Evolutionary conservation across 2,797 vertebrate species (phyloP).

Genomic region (Eidolon dupreanum): DNA sequence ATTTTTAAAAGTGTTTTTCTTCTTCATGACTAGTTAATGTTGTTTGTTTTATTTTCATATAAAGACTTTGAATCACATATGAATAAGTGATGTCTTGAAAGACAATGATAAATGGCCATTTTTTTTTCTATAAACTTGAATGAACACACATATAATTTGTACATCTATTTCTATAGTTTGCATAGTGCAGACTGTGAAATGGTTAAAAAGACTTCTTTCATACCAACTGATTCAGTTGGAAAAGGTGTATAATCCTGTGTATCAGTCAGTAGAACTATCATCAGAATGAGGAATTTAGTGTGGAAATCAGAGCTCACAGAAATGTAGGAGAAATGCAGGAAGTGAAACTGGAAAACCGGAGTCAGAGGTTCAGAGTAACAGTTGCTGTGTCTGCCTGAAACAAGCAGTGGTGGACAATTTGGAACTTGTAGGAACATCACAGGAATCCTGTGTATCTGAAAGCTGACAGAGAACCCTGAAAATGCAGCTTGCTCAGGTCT

Average conservation of each 20-base stretch:
- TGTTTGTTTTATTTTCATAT: neutral
- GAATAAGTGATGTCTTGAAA: neutral
- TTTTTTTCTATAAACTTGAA: neutral
- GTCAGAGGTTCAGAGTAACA: neutral
- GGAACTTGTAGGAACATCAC: neutral
- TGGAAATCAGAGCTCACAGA: neutral
- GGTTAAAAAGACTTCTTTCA: neutral
- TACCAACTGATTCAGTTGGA: neutral
- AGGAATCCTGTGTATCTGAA: neutral
- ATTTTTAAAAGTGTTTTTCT: neutral
- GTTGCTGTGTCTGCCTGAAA: neutral
- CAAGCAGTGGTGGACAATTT: neutral
- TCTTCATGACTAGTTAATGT: neutral
- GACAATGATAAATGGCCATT: neutral
- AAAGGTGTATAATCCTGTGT: neutral
- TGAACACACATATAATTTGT: neutral
- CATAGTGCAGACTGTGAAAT: neutral
- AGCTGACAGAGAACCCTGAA: neutral
- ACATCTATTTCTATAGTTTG: neutral
- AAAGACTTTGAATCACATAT: neutral
- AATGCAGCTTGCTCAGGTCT: neutral
- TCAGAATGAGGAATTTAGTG: neutral
- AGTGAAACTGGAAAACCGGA: neutral
- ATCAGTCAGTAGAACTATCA: neutral
- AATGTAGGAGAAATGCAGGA: neutral